phyloP scores from a whole-genome alignment of 2,888 invertebrate genomes.

The Leptopilina syphax region DNA sequence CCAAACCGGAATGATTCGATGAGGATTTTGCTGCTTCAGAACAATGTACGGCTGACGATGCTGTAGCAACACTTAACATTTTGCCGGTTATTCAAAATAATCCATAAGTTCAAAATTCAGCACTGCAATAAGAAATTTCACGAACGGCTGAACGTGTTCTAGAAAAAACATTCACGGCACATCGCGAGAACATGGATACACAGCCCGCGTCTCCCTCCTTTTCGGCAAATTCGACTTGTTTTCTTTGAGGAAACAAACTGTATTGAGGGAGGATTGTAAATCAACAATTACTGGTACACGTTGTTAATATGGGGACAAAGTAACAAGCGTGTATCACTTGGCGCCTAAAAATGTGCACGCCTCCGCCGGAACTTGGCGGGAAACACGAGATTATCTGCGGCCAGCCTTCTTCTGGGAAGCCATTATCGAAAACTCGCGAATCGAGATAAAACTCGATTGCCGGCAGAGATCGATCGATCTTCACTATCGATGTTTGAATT shows the following conservation, averaged over 20 bases:
- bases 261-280: neutral
- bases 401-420: slow-evolving; percentile 1
- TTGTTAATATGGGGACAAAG: slow-evolving; percentile 7
- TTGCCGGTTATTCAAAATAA: slow-evolving; percentile 20
- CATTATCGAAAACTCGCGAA: neutral
- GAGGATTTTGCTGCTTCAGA: slow-evolving; percentile 53
- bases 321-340: slow-evolving; percentile 12
- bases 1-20: slow-evolving; percentile 49
- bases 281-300: neutral
- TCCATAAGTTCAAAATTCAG: slow-evolving; percentile 17
- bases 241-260: neutral
- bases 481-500: no score
- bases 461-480: no score
- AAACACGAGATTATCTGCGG: slow-evolving; percentile 16
- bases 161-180: slow-evolving; percentile 24
- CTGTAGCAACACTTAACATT: slow-evolving; percentile 54
- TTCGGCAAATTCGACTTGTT: no score
- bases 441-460: neutral
- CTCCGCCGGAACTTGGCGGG: slow-evolving; percentile 34
- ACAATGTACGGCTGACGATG: slow-evolving; percentile 48
- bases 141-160: slow-evolving; percentile 15
- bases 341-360: slow-evolving; percentile 35
- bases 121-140: neutral
- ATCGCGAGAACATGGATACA: slow-evolving; percentile 1
- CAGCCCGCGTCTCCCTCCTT: neutral